Base-by-base conservation (phyloP, 2,888 invertebrate species). In the Rhagophthalmus giganteus region DNA sequence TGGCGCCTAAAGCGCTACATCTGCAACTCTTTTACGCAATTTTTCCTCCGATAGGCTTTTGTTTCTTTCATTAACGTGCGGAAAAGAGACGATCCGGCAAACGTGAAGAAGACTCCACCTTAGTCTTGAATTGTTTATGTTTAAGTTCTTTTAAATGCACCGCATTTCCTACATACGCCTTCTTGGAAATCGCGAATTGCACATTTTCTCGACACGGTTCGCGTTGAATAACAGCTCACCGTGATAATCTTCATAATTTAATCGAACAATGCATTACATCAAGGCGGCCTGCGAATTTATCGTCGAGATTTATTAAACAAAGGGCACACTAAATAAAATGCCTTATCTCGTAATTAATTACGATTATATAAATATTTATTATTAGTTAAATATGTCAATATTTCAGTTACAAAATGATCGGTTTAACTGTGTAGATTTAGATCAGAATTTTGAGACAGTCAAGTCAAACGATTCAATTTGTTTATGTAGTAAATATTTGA, bases 101-200 rank as follows among this genome's bases (percentile, higher is more conserved):
- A 54, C 54, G 55, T 58, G 31, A 12, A 39, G 48, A 20, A 44
- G 27, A 25, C 31, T 50, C 40, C 25, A 35, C 20, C 14, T 35
- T 24, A 14, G 11, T 31, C 6, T 10, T n/a, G 16, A 26, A 27
- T 32, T 45, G 54, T 53, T 56, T 55, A 52, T 49, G 47, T 38
- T 51, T 26, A 27, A 46, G 20, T 39, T 38, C 16, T 52, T 52
- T 47, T 24, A 51, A 55, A 53, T 51, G 54, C 54, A 47, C 33
- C 34, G 48, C 57, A 58, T 60, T 57, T 60, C 60, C 60, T 60
- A 58, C 57, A 57, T 57, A 54, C 47, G 42, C 50, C 38, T 58
- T 57, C 56, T 60, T 42, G 49, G 58, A 58, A 57, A 47, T 48
- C 31, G 20, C 20, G 7, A 15, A 37, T 26, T 15, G 46, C 32